phyloP scores from a whole-genome alignment of 2,888 invertebrate species.

The Eristalis arbustorum region DNA sequence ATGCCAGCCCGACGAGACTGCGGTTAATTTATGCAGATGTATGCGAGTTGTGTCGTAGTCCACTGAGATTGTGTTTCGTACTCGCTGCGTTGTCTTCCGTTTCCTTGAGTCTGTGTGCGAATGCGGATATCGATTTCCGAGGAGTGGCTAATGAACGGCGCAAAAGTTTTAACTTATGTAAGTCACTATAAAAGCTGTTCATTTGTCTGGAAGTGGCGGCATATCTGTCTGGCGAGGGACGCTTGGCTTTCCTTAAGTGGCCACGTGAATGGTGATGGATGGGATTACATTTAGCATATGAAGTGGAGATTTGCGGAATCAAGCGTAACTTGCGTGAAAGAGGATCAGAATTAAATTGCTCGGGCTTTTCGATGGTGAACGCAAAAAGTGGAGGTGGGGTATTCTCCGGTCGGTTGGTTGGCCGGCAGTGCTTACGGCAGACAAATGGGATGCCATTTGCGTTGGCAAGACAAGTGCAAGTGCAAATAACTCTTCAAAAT shows the following conservation, averaged over 20 bases:
- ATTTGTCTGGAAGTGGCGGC: constrained; percentile 55
- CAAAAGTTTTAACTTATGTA: constrained; percentile 45
- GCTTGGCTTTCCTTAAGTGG: constrained; percentile 9
- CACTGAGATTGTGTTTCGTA: constrained; percentile 1
- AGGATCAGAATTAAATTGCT: not conserved
- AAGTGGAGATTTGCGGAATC: not conserved
- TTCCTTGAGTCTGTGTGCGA: not conserved
- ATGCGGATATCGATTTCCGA: constrained; percentile 16
- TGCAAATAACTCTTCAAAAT: not conserved
- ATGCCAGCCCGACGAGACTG: constrained; percentile 17
- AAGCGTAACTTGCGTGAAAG: not conserved
- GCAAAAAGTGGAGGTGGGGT: not conserved
- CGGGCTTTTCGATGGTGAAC: not conserved
- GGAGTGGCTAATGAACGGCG: constrained; percentile 48
- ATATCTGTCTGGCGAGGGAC: constrained; percentile 38
- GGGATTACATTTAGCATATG: constrained; percentile 14
- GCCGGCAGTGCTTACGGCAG: not conserved
- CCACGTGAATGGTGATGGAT: constrained; percentile 32
- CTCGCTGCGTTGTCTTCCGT: not conserved
- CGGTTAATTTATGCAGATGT: constrained; percentile 65
- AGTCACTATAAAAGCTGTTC: constrained; percentile 47
- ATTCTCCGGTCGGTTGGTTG: no score
- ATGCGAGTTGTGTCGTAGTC: constrained; percentile 36
- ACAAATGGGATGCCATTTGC: not conserved
- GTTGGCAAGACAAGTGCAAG: not conserved